Conservation (phyloP, 2,113 vertebrate genomes). For the Megalops atlanticus region DNA sequence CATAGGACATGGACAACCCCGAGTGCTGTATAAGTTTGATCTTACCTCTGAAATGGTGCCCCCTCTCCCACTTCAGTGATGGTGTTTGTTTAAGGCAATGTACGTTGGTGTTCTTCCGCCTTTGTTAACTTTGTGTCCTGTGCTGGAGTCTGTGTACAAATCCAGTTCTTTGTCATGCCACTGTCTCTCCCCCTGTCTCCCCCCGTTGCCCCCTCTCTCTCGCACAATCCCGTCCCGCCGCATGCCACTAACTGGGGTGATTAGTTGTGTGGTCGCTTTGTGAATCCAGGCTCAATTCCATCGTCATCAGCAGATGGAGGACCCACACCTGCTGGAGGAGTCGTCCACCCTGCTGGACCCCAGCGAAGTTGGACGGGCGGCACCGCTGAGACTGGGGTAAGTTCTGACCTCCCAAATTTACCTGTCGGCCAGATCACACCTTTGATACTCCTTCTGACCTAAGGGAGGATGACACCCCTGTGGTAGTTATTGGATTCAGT, state of each 20-base stretch:
- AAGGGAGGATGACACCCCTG: too few species aligned
- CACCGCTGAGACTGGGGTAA: conserved; percentile 92
- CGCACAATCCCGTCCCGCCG: conserved; percentile 56
- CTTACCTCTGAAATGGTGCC: too few species aligned
- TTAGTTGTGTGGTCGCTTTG: conserved; percentile 85
- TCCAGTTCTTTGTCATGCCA: too few species aligned
- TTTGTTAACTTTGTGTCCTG: not conserved
- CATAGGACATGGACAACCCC: too few species aligned
- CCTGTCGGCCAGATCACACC: too few species aligned
- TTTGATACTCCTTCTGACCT: too few species aligned
- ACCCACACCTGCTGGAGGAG: conserved; percentile 97
- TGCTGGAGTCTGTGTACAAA: not conserved
- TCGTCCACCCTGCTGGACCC: conserved; percentile 95
- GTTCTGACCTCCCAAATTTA: too few species aligned
- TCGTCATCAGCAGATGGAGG: conserved; percentile 93
- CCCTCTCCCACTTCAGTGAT: not conserved
- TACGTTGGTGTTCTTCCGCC: not conserved
- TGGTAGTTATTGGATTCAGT: too few species aligned
- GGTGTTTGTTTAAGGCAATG: not conserved
- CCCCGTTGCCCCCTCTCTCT: not conserved
- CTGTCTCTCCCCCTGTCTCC: conserved; percentile 9
- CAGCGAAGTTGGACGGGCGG: conserved; percentile 87
- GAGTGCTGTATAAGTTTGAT: too few species aligned
- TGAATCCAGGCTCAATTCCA: conserved; percentile 86
- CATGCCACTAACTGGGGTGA: conserved; percentile 87